Evolutionary conservation across 2,113 vertebrate species (phyloP).

Genomic region (Muntiacus muntjak): DNA sequence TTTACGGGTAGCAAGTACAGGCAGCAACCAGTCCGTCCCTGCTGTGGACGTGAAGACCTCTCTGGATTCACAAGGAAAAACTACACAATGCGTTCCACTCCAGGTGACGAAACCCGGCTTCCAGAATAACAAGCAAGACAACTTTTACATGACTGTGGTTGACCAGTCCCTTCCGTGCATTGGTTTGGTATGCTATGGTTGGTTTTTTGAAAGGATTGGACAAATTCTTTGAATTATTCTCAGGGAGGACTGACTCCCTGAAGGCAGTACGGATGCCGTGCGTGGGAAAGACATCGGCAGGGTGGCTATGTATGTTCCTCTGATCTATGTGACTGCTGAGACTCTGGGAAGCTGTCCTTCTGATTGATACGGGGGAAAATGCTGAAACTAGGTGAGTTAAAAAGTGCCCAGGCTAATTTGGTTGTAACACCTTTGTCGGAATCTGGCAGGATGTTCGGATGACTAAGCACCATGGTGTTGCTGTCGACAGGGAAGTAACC

Average conservation of each 20-base stretch:
- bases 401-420: background rate
- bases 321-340: background rate
- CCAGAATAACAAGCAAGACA: conserved; percentile 71
- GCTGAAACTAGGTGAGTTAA: conserved; percentile 74
- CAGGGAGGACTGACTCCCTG: conserved; percentile 40
- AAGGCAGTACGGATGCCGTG: conserved; percentile 51
- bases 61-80: conserved; percentile 56
- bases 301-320: background rate
- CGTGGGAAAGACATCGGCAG: background rate
- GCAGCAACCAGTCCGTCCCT: conserved; percentile 16
- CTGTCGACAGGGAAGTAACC: background rate
- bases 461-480: background rate
- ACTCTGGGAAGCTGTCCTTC: background rate
- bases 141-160: conserved; percentile 66
- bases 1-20: background rate
- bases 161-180: conserved; percentile 58
- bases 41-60: conserved; percentile 44
- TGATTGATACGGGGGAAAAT: background rate
- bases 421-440: background rate
- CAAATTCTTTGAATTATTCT: conserved; percentile 31
- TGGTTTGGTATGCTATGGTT: conserved; percentile 41
- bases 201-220: conserved; percentile 46
- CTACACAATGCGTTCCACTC: conserved; percentile 42
- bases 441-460: background rate
- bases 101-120: conserved; percentile 60